Base-by-base conservation (phyloP, 23 tunicate genomes). In the Halocynthia roretzi region DNA sequence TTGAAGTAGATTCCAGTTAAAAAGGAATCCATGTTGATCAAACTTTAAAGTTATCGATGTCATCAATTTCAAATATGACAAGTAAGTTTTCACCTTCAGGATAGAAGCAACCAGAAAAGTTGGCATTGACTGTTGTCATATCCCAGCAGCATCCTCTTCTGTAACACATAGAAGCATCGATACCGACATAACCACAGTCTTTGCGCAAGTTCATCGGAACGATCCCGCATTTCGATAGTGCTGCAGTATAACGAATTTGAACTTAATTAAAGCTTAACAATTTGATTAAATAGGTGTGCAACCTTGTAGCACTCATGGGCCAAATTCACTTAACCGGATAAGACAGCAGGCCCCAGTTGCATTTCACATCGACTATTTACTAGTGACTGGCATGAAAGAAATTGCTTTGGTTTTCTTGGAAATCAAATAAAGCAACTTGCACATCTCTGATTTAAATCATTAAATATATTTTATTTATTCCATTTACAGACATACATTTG, bases 101-200 rank as follows among this genome's bases (percentile, higher is more conserved):
- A 18, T 80, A 76, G 71, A 78, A 89, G 68, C 96, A 89, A 6
- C 96, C 89, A 31, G 85, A 78, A 67, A 83, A 70, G 77, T 83
- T 89, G 21, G 68, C 84, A 62, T 83, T 83, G 54, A 61, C 21
- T 51, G 68, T 72, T 23, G 75, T 72, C 50, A 81, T 71, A 66
- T 85, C 90, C 83, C 84, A 85, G 62, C 90, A 85, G 62, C 97
- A 91, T 7, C 78, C 87, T 21, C 90, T 61, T 52, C 88, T 73
- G 10, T 75, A 76, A 56, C 88, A 84, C 10, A 69, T 54, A 10
- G 83, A 68, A 48, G 80, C 85, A 9, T 84, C 85, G 21, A 84
- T 89, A n/a, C 78, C 84, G 11, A 40, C 51, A 68, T 89, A 84
- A n/a, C 88, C 88, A 61, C 96, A 84, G 8, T 84, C 88, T 10